phyloP scores from a whole-genome alignment of 2,113 vertebrate genomes.

The Pterocles gutturalis region DNA sequence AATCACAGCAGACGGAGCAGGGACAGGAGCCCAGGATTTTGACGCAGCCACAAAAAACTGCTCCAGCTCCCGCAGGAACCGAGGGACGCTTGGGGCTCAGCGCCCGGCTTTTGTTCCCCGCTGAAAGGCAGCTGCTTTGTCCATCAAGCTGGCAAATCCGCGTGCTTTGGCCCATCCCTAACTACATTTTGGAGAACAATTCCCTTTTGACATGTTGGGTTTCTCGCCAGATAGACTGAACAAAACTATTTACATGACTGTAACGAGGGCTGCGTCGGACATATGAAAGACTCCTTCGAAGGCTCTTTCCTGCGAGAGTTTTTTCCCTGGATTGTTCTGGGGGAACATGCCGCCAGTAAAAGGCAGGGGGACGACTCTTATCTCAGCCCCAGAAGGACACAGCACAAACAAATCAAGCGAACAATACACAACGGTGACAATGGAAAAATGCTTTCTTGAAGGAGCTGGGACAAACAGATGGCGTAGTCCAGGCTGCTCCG shows the following conservation, averaged over 20 bases:
- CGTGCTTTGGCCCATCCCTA: background rate
- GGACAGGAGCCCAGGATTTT: background rate
- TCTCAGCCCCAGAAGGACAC: constrained; percentile 49
- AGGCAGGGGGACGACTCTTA: constrained; percentile 48
- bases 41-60: background rate
- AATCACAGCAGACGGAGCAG: accelerated
- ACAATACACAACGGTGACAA: constrained; percentile 35
- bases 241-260: background rate
- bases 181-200: background rate
- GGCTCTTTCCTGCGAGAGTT: constrained; percentile 18
- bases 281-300: background rate
- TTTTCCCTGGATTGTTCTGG: constrained; percentile 65
- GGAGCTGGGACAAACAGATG: background rate
- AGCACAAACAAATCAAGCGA: constrained; percentile 18
- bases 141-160: background rate
- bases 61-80: background rate
- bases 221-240: background rate
- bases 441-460: constrained; percentile 32
- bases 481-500: background rate
- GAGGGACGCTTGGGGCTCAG: background rate
- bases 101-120: background rate
- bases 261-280: background rate
- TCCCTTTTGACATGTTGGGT: background rate
- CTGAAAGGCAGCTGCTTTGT: constrained; percentile 47
- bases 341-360: constrained; percentile 24